Percentiles rank a stretch among this genome's conserved stretches.
phyloP scores from a whole-genome alignment of 2,797 vertebrate species.

The Xenentodon cancila region DNA sequence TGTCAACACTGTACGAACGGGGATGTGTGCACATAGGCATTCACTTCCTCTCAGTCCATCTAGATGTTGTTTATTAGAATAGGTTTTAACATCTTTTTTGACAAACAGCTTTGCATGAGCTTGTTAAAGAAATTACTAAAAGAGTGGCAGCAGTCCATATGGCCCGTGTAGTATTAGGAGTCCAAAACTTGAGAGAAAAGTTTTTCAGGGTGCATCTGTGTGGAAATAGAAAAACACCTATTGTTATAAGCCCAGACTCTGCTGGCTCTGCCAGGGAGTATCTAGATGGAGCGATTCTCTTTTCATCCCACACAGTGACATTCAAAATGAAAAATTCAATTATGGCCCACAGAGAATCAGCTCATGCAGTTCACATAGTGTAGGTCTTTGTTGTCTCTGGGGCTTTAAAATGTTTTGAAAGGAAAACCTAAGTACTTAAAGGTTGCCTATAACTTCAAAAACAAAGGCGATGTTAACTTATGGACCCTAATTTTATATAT shows the following conservation, averaged over 20 bases:
- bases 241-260: constrained; percentile 12
- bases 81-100: constrained; percentile 13
- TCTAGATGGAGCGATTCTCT: constrained; percentile 8
- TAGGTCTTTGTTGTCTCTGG: constrained; percentile 19
- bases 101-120: constrained; percentile 13
- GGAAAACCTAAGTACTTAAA: constrained; percentile 8
- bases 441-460: background rate
- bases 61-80: constrained; percentile 34
- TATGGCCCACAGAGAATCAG: constrained; percentile 18
- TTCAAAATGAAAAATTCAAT: constrained; percentile 37
- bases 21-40: constrained; percentile 5
- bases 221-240: constrained; percentile 9
- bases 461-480: too few species aligned
- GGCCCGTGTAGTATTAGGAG: background rate
- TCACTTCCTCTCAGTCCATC: background rate
- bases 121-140: constrained; percentile 17
- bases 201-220: constrained; percentile 18
- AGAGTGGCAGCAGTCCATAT: background rate
- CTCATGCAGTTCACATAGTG: constrained; percentile 21
- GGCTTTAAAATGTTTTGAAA: constrained; percentile 21
- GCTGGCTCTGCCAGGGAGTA: background rate
- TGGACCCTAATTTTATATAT: too few species aligned
- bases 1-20: background rate
- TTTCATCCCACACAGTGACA: constrained; percentile 30
- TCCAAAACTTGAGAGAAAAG: constrained; percentile 6